Conservation (phyloP, 2,888 invertebrate genomes). For the Troides helena region DNA sequence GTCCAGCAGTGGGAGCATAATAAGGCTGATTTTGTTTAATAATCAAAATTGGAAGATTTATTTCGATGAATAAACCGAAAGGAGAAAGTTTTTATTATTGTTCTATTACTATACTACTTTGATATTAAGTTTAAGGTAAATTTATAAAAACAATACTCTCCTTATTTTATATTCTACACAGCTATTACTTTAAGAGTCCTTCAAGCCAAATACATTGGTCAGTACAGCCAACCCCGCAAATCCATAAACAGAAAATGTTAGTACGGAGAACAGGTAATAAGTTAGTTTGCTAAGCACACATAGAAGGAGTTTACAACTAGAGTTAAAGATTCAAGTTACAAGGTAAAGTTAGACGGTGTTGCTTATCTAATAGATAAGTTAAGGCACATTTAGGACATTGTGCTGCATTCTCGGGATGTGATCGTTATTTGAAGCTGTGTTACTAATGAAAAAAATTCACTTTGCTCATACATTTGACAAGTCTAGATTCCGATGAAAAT, state of each 20-base stretch:
- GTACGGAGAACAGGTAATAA: slow-evolving; percentile 26
- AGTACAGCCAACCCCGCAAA: slow-evolving; percentile 30
- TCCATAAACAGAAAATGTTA: slow-evolving; percentile 32
- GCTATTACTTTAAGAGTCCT: no score
- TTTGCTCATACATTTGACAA: background rate
- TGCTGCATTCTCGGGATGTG: slow-evolving; percentile 24
- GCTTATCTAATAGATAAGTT: slow-evolving; percentile 8
- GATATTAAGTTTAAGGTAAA: no score
- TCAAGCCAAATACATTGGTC: no score
- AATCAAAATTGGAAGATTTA: no score
- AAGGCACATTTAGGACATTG: slow-evolving; percentile 18
- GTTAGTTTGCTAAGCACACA: slow-evolving; percentile 30
- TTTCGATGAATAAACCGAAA: no score
- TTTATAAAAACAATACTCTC: no score
- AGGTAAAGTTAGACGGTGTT: background rate
- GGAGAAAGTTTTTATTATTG: no score
- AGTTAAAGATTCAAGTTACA: slow-evolving; percentile 10
- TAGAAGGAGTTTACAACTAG: background rate
- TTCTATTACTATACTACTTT: no score
- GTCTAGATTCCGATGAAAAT: no score
- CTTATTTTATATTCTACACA: no score
- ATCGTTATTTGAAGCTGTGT: slow-evolving; percentile 22
- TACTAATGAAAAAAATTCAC: background rate
- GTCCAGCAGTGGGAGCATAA: no score
- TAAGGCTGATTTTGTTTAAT: no score